phyloP scores from a whole-genome alignment of 2,797 vertebrate genomes.

The Rhinichthys osculus region DNA sequence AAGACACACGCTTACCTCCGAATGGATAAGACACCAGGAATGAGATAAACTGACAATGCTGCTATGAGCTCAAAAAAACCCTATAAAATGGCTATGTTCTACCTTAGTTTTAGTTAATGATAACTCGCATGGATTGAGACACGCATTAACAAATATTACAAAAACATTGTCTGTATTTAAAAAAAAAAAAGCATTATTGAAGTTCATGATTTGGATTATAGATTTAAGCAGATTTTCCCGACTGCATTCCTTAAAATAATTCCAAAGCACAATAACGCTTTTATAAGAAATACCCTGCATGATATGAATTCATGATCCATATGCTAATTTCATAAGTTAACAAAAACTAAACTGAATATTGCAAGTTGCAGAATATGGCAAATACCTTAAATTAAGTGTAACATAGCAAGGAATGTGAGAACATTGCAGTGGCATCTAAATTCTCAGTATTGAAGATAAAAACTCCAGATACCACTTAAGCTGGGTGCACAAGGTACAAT shows the following conservation, averaged over 20 bases:
- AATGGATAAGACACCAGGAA: slow-evolving; percentile 40
- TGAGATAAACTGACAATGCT: slow-evolving; percentile 22
- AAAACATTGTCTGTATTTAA: neutral
- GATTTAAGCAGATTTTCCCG: neutral
- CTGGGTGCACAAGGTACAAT: neutral
- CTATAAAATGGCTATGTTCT: neutral
- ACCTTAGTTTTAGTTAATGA: neutral
- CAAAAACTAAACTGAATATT: neutral
- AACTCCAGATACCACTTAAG: neutral
- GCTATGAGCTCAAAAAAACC: neutral
- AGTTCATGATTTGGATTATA: neutral
- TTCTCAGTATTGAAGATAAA: neutral
- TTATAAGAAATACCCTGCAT: neutral
- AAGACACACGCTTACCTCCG: slow-evolving; percentile 56
- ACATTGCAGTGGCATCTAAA: neutral
- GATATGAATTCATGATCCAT: neutral
- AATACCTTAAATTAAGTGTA: neutral
- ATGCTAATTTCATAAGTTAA: neutral
- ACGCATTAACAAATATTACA: neutral
- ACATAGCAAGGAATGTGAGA: fast-evolving
- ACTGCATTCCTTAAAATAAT: neutral
- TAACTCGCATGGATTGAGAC: neutral
- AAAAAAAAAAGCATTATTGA: neutral
- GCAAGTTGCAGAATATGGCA: neutral
- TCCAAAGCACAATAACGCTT: neutral